phyloP scores from a whole-genome alignment of 2,888 invertebrate genomes.

The Villa cingulata region DNA sequence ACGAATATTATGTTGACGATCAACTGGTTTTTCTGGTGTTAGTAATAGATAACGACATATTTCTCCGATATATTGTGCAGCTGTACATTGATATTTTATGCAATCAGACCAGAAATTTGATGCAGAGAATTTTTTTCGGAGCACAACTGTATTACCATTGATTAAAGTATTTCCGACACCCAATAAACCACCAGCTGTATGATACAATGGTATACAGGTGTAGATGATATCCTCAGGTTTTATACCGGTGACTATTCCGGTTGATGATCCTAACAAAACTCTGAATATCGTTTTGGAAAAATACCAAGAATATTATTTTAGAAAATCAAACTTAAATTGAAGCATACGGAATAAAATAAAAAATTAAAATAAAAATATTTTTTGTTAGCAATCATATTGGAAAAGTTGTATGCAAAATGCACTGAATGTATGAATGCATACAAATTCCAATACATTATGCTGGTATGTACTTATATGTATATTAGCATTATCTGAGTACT shows the following conservation, averaged over 20 bases:
- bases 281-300: too few species aligned
- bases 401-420: too few species aligned
- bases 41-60: conserved; percentile 73
- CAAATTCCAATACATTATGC: too few species aligned
- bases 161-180: conserved; percentile 65
- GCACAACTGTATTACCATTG: conserved; percentile 65
- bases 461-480: too few species aligned
- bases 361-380: too few species aligned
- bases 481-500: too few species aligned
- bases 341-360: too few species aligned
- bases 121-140: conserved; percentile 86
- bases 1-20: conserved; percentile 56
- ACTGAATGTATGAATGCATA: too few species aligned
- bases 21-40: conserved; percentile 48
- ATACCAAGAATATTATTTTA: too few species aligned
- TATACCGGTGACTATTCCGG: conserved; percentile 46
- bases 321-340: too few species aligned
- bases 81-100: conserved; percentile 78
- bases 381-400: too few species aligned
- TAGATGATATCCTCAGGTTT: conserved; percentile 70
- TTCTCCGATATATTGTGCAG: conserved; percentile 82
- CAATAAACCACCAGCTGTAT: conserved; percentile 81
- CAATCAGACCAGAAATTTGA: conserved; percentile 91
- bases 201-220: conserved; percentile 85
- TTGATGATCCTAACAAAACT: neutral